Evolutionary conservation across 2,888 invertebrate species (phyloP), one percentile per base, ranked within the genome.

Genomic region (Epicampocera succincta): DNA sequence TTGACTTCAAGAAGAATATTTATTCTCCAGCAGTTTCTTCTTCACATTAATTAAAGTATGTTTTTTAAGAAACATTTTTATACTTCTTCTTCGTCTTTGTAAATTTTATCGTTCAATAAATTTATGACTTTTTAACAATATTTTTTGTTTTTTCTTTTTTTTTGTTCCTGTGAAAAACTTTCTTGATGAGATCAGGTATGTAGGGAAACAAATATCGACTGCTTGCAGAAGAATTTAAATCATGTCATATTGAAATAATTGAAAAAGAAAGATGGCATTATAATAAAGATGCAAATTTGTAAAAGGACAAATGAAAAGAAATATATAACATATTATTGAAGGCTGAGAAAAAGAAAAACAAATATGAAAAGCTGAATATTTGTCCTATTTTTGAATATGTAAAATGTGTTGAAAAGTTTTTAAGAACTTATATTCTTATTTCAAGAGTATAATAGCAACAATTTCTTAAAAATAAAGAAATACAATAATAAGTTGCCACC

Each of bases 161-260:
- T n/a, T 1, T 3, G 4, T 4, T 19, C 63, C 21, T 33, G 9
- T 15, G 13, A 38, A 48, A 58, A 38, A 17, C n/a, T 33, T 44
- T 52, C 3, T 40, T 25, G 15, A 13, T 2, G 19, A 33, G 21
- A 72, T 61, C 21, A 29, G 60, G 33, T 33, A 33, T 9, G 15
- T 68, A 44, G 29, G 46, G 42, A 40, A 61, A 42, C 52, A 61
- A n/a, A 52, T 21, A 44, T 73, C 15, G 40, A 56, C 38, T 48
- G 63, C 33, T 65, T 46, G 56, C 38, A 74, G 13, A 13, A 17
- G 38, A 46, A 65, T 25, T 46, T 21, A 73, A 65, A 56, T 56
- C n/a, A 40, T 65, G 54, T 48, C 33, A 46, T 74, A 69, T 46
- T 56, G 17, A 73, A 73, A 73, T 63, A 54, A 54, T 63, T 63